Percentiles rank a stretch among this genome's conserved stretches.
These are phyloP conservation scores for Hoplodrina ambigua DNA, from an alignment of 2,888 invertebrate species.

Conservation along the genomic window DNA sequence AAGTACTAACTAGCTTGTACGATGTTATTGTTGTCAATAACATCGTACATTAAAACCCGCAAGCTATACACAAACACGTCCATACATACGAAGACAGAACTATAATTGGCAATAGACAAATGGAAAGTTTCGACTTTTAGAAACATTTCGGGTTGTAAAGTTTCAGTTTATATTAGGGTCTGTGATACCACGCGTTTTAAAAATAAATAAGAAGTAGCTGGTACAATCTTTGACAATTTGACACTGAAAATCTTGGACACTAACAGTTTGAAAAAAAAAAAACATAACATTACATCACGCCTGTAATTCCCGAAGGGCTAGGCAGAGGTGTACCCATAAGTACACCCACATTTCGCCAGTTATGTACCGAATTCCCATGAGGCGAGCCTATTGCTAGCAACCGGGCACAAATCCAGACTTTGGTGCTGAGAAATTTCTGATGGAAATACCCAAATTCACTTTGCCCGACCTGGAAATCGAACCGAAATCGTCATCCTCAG, in stretches of 20 bases:
- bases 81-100: constrained; percentile 14
- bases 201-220: constrained; percentile 9
- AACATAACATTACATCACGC: no score
- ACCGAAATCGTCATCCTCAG: no score
- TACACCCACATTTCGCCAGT: no score
- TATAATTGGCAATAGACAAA: constrained; percentile 24
- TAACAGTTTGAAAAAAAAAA: not conserved
- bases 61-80: not conserved
- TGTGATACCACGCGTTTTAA: constrained; percentile 17
- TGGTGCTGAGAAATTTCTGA: no score
- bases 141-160: constrained; percentile 21
- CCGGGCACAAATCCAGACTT: no score
- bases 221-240: constrained; percentile 1
- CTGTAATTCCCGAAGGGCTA: no score
- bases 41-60: constrained; percentile 1
- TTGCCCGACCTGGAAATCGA: no score
- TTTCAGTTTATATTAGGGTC: constrained; percentile 19
- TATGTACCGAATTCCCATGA: no score
- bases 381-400: no score
- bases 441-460: no score
- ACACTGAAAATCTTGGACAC: constrained; percentile 1
- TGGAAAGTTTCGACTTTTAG: constrained; percentile 26
- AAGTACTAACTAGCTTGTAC: no score
- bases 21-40: not conserved
- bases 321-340: no score